Conservation (phyloP, 1,140 invertebrate species). For the Aricia agestis region DNA sequence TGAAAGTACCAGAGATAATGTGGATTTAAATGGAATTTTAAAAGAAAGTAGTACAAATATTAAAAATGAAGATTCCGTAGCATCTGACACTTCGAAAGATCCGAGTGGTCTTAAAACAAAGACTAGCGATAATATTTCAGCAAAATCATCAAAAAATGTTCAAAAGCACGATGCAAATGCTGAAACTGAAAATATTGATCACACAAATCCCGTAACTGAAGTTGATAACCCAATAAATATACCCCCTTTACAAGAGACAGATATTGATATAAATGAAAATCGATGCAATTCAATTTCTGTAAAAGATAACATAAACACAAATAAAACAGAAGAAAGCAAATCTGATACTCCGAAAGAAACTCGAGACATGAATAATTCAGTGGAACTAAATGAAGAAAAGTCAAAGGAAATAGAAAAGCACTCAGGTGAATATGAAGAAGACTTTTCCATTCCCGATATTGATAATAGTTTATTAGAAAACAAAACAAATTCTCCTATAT, state of each 20-base stretch:
- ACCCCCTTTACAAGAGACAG: background rate
- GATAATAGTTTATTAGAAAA: conserved; percentile 48
- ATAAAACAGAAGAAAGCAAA: conserved; percentile 29
- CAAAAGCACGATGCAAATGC: background rate
- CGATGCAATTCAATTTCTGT: background rate
- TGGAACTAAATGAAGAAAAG: conserved; percentile 32
- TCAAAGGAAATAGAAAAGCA: conserved; percentile 32
- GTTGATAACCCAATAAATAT: background rate
- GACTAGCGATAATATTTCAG: background rate
- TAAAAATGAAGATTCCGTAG: background rate
- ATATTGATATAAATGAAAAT: background rate
- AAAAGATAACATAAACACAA: conserved; percentile 5
- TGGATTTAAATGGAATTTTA: background rate
- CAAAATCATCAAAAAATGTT: background rate
- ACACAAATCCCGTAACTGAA: background rate
- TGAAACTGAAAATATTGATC: background rate
- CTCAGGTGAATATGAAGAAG: conserved; percentile 45
- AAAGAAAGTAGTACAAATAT: background rate
- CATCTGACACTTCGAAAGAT: background rate
- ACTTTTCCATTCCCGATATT: conserved; percentile 54
- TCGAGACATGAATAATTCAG: conserved; percentile 24
- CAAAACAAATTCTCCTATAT: conserved; percentile 47
- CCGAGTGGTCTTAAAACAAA: background rate
- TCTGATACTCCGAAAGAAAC: background rate
- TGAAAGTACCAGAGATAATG: conserved; percentile 13